Percentiles rank a stretch among this genome's conserved stretches.
phyloP scores from a whole-genome alignment of 2,888 invertebrate species.

The Lamellibrachia satsuma region DNA sequence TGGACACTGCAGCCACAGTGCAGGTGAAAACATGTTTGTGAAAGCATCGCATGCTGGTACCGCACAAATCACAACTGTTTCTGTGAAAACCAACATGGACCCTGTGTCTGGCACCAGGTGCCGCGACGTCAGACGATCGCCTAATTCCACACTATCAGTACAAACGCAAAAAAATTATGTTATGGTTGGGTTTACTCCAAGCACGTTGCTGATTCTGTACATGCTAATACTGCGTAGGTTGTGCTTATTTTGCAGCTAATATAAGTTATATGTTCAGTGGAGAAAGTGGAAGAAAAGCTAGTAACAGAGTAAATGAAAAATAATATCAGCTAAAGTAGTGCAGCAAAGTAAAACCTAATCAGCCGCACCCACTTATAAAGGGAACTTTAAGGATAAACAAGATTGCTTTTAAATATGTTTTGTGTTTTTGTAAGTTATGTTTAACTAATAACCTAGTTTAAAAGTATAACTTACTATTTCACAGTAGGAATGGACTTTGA shows the following conservation, averaged over 20 bases:
- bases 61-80: not conserved
- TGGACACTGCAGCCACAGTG: not conserved
- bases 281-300: not conserved
- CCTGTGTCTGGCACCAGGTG: not conserved
- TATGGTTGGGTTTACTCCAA: not conserved
- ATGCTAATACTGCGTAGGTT: not conserved
- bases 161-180: not conserved
- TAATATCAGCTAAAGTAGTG: not conserved
- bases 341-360: not conserved
- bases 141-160: not conserved
- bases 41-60: not conserved
- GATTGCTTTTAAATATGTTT: not conserved
- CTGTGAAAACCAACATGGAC: not conserved
- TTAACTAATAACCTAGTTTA: not conserved
- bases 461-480: not conserved
- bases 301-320: not conserved
- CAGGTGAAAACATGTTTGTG: slow-evolving; percentile 17
- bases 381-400: not conserved
- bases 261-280: not conserved
- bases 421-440: not conserved
- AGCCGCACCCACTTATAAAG: not conserved
- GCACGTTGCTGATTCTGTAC: not conserved
- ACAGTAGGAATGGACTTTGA: not conserved
- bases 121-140: not conserved
- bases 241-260: not conserved